phyloP scores from a whole-genome alignment of 2,797 vertebrate genomes.

The Limosa lapponica region DNA sequence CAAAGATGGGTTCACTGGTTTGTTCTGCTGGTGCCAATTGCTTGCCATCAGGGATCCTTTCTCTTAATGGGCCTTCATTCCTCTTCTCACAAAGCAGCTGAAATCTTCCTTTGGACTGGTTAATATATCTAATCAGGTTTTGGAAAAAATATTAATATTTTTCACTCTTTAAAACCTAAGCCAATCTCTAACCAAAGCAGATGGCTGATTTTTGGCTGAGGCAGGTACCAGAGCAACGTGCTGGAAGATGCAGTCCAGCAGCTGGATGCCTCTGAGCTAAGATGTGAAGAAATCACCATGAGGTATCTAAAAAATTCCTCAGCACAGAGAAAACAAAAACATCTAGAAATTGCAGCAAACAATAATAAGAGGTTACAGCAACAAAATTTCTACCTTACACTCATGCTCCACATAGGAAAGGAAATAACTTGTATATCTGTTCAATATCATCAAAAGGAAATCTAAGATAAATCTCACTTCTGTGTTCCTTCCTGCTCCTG shows the following conservation, averaged over 20 bases:
- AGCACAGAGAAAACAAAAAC: neutral
- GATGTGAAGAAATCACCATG: neutral
- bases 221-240: neutral
- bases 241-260: neutral
- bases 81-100: neutral
- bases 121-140: neutral
- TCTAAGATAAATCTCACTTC: neutral
- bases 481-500: neutral
- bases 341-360: neutral
- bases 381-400: neutral
- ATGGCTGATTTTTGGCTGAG: neutral
- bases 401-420: neutral
- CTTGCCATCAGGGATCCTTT: fast-evolving
- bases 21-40: neutral
- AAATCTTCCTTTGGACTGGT: neutral
- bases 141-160: neutral
- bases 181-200: neutral
- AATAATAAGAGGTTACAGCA: neutral
- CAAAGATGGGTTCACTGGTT: neutral
- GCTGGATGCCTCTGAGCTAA: neutral
- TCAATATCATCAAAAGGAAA: neutral
- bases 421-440: neutral
- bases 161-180: neutral
- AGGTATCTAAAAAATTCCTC: fast-evolving
- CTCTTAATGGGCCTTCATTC: neutral